Base-by-base conservation (phyloP, 2,797 vertebrate genomes). In the Coranthus polyacanthus region DNA sequence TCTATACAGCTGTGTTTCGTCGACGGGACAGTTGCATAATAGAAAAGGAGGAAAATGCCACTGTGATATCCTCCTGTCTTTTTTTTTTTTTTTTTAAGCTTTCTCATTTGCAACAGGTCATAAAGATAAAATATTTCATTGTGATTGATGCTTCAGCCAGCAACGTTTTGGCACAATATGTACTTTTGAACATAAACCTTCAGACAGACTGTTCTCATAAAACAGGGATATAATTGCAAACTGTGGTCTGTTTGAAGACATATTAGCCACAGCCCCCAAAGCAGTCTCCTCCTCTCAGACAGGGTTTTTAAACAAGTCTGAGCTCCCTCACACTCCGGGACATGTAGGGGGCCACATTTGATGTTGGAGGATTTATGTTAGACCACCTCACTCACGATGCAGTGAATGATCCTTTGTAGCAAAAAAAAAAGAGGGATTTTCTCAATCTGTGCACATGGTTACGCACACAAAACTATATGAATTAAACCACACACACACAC, bases 171-270 rank as follows among this genome's bases (percentile, higher is more conserved):
- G 32, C 59, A 41, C 26, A 52, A 53, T 21, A 53, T 63, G 47
- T n/a, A 36, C 16, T 26, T 76, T 59, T 38, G 54, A 75, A 51
- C 47, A 36, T 26, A 21, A 68, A 54, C 8, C 18, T 7, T 72
- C 47, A 9, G 11, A 26, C 65, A 71, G 62, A 46, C 43, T 46
- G 17, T 72, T 64, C 65, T 72, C 43, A 61, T 71, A 57, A 71
- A 73, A 26, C 22, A 63, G 36, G 69, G 37, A 20, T 63, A 15
- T 77, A 69, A 79, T 76, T 78, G 44, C 24, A 69, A 53, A 51
- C 18, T 13, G 55, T 52, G 72, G 76, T 78, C 50, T 78, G 72
- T 85, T 86, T 85, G 82, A 88, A 85, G 70, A 54, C 45, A 3
- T 20, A 26, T 75, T 65, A 43, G 38, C 39, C 45, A 29, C 53